Base-by-base conservation (phyloP, 2,113 vertebrate species). In the Natator depressus region DNA sequence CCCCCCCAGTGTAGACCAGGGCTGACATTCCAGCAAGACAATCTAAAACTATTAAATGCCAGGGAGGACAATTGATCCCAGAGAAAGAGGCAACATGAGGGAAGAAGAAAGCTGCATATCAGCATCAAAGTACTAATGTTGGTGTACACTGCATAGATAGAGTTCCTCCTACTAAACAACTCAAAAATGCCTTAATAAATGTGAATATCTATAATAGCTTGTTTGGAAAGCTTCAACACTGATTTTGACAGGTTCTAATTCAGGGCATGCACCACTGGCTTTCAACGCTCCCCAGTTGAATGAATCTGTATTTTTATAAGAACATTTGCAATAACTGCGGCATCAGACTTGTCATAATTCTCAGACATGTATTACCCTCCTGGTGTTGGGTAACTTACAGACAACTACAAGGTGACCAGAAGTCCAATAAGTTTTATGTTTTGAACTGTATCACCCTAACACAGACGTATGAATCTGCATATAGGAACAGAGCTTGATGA, bases 41-140 rank as follows among this genome's bases (percentile, higher is more conserved):
- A 88, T 59, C 94, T 94, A 94, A 97, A 97, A 95, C 94, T 93
- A 95, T 54, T 83, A 91, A 95, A 65, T 88, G 79, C 89, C 89
- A 94, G 1, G 2, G 80, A 96, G 93, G 57, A 59, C 69, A 92
- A 80, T 51, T 94, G 83, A 82, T 53, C 88, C 35, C 55, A 82
- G 81, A 89, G 35, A 55, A 89, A 59, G 95, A 75, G 65, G 78
- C 62, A 80, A 78, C 31, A 54, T 94, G 53, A 81, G 79, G 82
- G 57, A 95, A 93, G 50, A 75, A 81, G 93, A 53, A 85, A 94
- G 94, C 91, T 0, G 0, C 49, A 57, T 47, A 93, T 84, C 5
- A 80, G 51, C 72, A 95, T 62, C 8, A 1, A 94, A 92, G 78
- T 47, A 35, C 55, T 72, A 20, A 46, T 80, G 51, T 20, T 49